Base-by-base conservation (phyloP, 1,140 invertebrate genomes). In the Holcopasites calliopsidis region DNA sequence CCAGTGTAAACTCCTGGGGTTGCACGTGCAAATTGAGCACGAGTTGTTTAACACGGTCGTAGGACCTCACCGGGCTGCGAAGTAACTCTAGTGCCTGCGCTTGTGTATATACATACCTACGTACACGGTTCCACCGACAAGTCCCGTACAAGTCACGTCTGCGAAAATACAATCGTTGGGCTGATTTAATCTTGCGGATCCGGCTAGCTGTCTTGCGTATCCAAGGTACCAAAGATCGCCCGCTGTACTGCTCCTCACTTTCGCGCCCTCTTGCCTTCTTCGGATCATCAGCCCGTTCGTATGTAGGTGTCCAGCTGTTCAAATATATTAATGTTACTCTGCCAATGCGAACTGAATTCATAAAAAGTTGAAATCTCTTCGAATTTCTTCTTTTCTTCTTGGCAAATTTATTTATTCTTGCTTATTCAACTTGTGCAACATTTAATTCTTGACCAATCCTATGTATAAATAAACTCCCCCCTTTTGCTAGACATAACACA, bases 141-240 rank as follows among this genome's bases (percentile, higher is more conserved):
- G 79, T 85, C 79, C 65, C 33, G 70, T 80, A 83, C 66, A 76
- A 86, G 83, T 86, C 87, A 88, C 87, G 87, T 85, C 83, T 80
- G 65, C 83, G 79, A 76, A 87, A 86, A 87, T 82, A 85, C 83
- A 85, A 88, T 88, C 83, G 60, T 52, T 65, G 75, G 52, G 73
- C 73, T 81, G 84, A 85, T 85, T 79, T 85, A 85, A 85, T 85
- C 83, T 79, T 54, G 72, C 33, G 76, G 61, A 80, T 79, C 75
- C 69, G 66, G 58, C 64, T 72, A 66, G 57, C 57, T 69, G 73
- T 65, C 66, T 70, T 70, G 80, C 69, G 69, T 76, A 84, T 69
- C 73, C 28, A 68, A 70, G 54, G 58, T 71, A 60, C 68, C 65
- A 80, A 80, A 80, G 69, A 84, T 83, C 81, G 77, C 69, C 26